Evolutionary conservation across 2,888 invertebrate species (phyloP).

Genomic region (Galerucella nymphaeae): DNA sequence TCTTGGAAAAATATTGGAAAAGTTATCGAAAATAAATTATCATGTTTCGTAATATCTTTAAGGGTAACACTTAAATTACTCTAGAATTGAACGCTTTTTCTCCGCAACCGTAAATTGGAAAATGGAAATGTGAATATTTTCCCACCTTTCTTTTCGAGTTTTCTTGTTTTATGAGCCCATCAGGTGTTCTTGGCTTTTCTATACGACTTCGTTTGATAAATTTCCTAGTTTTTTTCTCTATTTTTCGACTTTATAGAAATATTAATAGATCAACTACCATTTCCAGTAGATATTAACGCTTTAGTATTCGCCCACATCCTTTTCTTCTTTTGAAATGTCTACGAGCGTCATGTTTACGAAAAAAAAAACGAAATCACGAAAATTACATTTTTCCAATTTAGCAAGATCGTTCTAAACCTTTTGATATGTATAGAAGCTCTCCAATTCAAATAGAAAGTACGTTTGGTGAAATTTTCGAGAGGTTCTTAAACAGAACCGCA

Average conservation of each 20-base stretch:
- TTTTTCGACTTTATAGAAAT: too few relatives aligned
- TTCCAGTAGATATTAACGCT: too few relatives aligned
- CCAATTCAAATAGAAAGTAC: conserved; percentile 26
- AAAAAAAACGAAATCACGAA: background rate
- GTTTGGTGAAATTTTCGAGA: conserved; percentile 20
- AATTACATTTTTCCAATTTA: conserved; percentile 21
- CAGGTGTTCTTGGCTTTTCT: background rate
- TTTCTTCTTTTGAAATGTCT: too few relatives aligned
- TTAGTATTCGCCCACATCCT: too few relatives aligned
- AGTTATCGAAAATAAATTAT: too few relatives aligned
- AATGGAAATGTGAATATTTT: background rate
- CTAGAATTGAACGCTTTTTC: too few relatives aligned
- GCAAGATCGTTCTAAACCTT: conserved; percentile 16
- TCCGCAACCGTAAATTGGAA: background rate
- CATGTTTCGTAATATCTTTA: too few relatives aligned
- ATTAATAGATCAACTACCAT: too few relatives aligned
- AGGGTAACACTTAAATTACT: too few relatives aligned
- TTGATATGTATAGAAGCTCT: conserved; percentile 30
- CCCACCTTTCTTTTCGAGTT: background rate
- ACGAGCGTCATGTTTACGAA: background rate
- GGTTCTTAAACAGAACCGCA: conserved; percentile 1
- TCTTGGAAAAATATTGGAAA: too few relatives aligned
- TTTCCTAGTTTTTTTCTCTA: background rate
- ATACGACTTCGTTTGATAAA: background rate
- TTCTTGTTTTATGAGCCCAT: background rate